A percentile compares a stretch with the other conserved stretches of the same genome.
These are phyloP conservation scores for Cladopsammia gracilis DNA, from an alignment of 64 coral and sea anemone genomes.

Conservation along the genomic window DNA sequence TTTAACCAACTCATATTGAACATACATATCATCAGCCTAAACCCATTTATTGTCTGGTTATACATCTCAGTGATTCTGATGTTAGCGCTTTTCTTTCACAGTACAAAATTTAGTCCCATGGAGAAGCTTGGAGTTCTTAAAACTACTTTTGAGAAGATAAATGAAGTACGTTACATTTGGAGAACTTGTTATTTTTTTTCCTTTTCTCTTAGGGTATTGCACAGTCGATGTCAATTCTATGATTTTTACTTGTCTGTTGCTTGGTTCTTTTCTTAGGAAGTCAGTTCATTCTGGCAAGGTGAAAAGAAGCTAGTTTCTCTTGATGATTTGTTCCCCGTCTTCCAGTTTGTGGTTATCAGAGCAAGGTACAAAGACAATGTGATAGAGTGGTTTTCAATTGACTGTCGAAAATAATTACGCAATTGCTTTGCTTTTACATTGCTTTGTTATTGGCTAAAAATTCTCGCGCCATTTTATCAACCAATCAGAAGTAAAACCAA, in stretches of 20 bases:
- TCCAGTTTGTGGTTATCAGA: conserved; percentile 95
- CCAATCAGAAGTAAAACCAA: too few relatives aligned
- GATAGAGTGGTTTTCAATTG: too few relatives aligned
- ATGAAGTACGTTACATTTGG: conserved; percentile 66
- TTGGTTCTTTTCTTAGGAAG: conserved; percentile 66
- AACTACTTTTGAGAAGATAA: conserved; percentile 94
- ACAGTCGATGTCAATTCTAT: not conserved
- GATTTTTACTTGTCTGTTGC: not conserved
- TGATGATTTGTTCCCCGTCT: conserved; percentile 98
- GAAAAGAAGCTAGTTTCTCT: conserved; percentile 92
- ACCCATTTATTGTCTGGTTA: too few relatives aligned
- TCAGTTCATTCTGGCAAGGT: conserved; percentile 85
- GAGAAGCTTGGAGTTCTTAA: conserved; percentile 94
- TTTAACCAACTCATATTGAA: too few relatives aligned
- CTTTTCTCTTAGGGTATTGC: not conserved
- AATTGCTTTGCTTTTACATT: too few relatives aligned
- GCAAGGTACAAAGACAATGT: conserved; percentile 65
- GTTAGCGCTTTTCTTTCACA: conserved; percentile 39
- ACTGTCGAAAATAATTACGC: too few relatives aligned
- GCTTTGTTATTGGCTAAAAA: too few relatives aligned
- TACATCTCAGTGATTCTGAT: not conserved
- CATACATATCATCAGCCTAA: too few relatives aligned
- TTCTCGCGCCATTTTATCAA: too few relatives aligned
- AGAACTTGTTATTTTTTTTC: not conserved
- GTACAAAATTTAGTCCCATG: conserved; percentile 98